Base-by-base conservation (phyloP, 2,797 vertebrate genomes). In the Coracias cyanogaster region DNA sequence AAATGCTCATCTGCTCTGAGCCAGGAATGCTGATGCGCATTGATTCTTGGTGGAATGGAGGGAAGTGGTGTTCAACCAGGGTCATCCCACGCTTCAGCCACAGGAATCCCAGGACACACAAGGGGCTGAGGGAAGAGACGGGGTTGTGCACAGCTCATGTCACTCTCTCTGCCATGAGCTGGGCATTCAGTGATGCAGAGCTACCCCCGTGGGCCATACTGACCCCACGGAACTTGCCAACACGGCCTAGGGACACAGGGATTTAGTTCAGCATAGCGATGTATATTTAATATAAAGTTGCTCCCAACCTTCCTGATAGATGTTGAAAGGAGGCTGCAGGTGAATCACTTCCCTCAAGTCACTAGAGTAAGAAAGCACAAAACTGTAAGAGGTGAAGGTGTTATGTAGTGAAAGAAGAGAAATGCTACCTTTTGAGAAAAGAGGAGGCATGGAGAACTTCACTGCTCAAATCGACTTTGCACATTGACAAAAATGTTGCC, bases 1-100 rank as follows among this genome's bases (percentile, higher is more conserved):
- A 96, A 96, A 93, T 91, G 86, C 82, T 96, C 70, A 71, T 92
- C 91, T 94, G 82, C 82, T 96, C 39, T 1, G 0, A 96, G 77
- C 83, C 74, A 82, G 81, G 83, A 95, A 92, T 78, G 73, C 52
- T 73, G 88, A 90, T 90, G 82, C 0, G 3, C 52, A 9, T 10
- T 2, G 5, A 82, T 93, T 80, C 83, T 86, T 89, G 73, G 66
- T 94, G 80, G 77, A 49, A 83, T 0, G 0, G 74, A 85, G 31
- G 54, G 33, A 96, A 86, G 52, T 8, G 33, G 17, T 1, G 5
- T 89, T 82, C 60, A 77, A 10, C 31, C 9, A 31, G 48, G 71
- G 62, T 71, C 51, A 54, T 39, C 39, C 52, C 29, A 12, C 0
- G 1, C 70, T 90, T 70, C 78, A 86, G 31, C 19, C 0, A 1